Base-by-base conservation (phyloP, 2,113 vertebrate species). In the Morone chrysops region DNA sequence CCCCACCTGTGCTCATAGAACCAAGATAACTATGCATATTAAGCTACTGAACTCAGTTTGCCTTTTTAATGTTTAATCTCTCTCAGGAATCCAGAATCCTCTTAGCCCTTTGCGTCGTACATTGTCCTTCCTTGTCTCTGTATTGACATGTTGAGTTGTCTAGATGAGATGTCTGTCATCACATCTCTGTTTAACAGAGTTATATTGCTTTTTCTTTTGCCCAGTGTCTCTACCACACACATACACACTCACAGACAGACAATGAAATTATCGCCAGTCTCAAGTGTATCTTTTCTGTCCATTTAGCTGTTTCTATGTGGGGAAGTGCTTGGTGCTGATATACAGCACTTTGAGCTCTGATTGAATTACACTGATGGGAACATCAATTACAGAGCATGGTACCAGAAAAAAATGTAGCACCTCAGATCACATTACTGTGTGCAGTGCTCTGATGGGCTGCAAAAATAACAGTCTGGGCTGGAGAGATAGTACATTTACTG, bases 341-440 rank as follows among this genome's bases (percentile, higher is more conserved):
- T 92, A 85, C 87, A 92, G 88, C 90, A 90, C 89, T 93, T 92
- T 88, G 74, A 88, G 85, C 67, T 76, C 41, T 91, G 91, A 94
- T 92, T 90, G 86, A 92, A 93, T 94, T 94, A 92, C 92, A 91
- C 88, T 90, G 88, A 94, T 93, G 90, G 90, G 83, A 92, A 87
- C 90, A 92, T 92, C 85, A 93, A 91, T 91, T 91, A 89, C 83
- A 81, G 80, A 88, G 59, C 70, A 83, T 81, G 68, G 57, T 76
- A 84, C 67, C 74, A 83, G 85, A 89, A 57, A 2, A 10, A 40
- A 22, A 36, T 51, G 77, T 86, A 80, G 63, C 82, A 77, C 77
- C 78, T 83, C 65, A 53, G 86, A 92, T 93, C 68, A 70, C 71
- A 70, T 92, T 83, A 83, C 86, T 70, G 75, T 82, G 45, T 81